Percentiles rank a stretch among this genome's conserved stretches.
phyloP scores from a whole-genome alignment of 2,797 vertebrate species.

The Salmo trutta region DNA sequence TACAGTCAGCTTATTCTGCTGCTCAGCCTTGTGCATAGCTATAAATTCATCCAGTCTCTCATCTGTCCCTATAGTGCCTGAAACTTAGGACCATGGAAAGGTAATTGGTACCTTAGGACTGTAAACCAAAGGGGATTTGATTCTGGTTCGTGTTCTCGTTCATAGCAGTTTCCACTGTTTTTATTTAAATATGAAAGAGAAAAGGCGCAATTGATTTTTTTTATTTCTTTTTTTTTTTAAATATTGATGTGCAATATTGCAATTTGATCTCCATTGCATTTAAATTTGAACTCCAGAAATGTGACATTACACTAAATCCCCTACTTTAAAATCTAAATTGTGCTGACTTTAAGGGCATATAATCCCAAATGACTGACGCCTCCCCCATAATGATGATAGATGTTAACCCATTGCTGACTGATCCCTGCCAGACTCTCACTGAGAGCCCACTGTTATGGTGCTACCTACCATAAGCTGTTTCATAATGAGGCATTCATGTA shows the following conservation, averaged over 20 bases:
- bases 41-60: constrained; percentile 59
- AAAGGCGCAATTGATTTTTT: neutral
- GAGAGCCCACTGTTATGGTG: neutral
- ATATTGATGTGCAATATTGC: neutral
- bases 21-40: constrained; percentile 51
- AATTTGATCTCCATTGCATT: neutral
- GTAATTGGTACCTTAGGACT: constrained; percentile 32
- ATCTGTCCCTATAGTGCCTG: constrained; percentile 33
- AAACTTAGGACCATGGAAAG: constrained; percentile 54
- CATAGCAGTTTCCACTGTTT: no score
- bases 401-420: constrained; percentile 7
- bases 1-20: constrained; percentile 60
- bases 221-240: no score
- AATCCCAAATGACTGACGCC: constrained; percentile 35
- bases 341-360: constrained; percentile 17
- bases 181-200: no score
- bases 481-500: constrained; percentile 7
- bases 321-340: neutral
- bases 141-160: no score
- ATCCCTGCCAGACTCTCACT: neutral
- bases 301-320: neutral
- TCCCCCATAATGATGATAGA: constrained; percentile 12
- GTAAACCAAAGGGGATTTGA: no score
- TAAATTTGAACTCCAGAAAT: neutral
- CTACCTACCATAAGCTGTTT: neutral